Conservation (phyloP, 1,140 invertebrate genomes). For the Delia radicum region DNA sequence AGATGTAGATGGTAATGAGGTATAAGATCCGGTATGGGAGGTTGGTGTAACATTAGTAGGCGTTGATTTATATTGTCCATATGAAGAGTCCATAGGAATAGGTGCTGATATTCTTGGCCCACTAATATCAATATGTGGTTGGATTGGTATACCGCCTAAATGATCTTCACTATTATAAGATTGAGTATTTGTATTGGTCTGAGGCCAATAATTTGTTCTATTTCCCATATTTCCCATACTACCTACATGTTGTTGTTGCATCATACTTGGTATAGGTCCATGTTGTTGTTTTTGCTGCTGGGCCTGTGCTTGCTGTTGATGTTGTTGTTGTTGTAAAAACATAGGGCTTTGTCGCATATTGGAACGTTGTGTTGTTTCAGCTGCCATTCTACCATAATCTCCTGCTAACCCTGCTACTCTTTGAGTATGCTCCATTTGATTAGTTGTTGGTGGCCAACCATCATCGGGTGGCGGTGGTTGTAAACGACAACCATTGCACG, state of each 20-base stretch:
- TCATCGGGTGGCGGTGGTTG: slow-evolving; percentile 11
- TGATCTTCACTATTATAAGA: not conserved
- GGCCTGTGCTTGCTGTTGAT: not conserved
- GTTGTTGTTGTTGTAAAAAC: not conserved
- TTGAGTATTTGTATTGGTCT: not conserved
- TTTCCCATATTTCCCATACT: not conserved
- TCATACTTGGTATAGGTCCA: not conserved
- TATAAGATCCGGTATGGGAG: not conserved
- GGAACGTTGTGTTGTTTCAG: not conserved
- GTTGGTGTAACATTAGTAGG: not conserved
- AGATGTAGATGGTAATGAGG: too few relatives aligned
- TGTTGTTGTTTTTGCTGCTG: not conserved
- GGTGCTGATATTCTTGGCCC: not conserved
- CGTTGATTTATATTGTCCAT: slow-evolving; percentile 1
- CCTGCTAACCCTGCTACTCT: not conserved
- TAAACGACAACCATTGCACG: slow-evolving; percentile 27
- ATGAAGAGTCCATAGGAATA: not conserved
- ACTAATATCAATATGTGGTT: not conserved
- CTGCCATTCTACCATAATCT: not conserved
- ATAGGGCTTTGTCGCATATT: not conserved
- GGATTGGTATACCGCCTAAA: not conserved
- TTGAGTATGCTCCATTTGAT: not conserved
- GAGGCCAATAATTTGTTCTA: slow-evolving; percentile 3
- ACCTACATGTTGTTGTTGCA: not conserved
- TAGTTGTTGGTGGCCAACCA: not conserved